Conservation (phyloP, 1,140 invertebrate genomes). For the Pogonus chalceus region DNA sequence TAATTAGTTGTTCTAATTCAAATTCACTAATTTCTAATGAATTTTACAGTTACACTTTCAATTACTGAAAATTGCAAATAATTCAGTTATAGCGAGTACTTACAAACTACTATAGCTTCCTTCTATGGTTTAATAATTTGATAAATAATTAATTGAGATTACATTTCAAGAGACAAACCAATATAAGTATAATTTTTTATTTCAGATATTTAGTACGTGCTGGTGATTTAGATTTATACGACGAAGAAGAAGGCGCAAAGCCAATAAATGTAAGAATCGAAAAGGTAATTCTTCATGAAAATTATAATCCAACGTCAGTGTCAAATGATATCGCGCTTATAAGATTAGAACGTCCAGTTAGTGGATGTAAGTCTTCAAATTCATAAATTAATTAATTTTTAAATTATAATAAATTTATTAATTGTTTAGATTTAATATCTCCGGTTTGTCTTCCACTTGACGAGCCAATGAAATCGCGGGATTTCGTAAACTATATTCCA, state of each 20-base stretch:
- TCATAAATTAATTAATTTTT: too few relatives aligned
- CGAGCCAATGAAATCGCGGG: slow-evolving; percentile 36
- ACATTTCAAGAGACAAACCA: too few relatives aligned
- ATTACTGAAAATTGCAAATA: too few relatives aligned
- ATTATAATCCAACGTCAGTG: slow-evolving; percentile 49
- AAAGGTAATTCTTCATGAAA: slow-evolving; percentile 49
- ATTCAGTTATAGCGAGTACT: too few relatives aligned
- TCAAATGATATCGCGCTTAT: slow-evolving; percentile 71
- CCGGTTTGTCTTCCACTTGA: slow-evolving; percentile 66
- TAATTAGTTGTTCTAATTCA: too few relatives aligned
- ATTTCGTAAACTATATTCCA: slow-evolving; percentile 43
- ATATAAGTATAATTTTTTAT: too few relatives aligned
- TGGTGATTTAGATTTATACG: slow-evolving; percentile 59
- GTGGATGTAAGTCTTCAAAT: slow-evolving; percentile 49
- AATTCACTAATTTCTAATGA: too few relatives aligned
- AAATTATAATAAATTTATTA: too few relatives aligned
- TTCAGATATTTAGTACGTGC: slow-evolving; percentile 52
- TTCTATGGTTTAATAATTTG: too few relatives aligned
- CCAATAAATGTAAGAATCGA: slow-evolving; percentile 53
- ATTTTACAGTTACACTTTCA: too few relatives aligned
- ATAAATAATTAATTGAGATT: too few relatives aligned
- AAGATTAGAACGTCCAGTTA: slow-evolving; percentile 44
- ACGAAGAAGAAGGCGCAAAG: slow-evolving; percentile 47
- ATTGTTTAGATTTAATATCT: slow-evolving; percentile 53
- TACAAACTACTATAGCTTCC: too few relatives aligned